phyloP scores from a whole-genome alignment of 2,888 invertebrate species.

The Sympetrum striolatum region DNA sequence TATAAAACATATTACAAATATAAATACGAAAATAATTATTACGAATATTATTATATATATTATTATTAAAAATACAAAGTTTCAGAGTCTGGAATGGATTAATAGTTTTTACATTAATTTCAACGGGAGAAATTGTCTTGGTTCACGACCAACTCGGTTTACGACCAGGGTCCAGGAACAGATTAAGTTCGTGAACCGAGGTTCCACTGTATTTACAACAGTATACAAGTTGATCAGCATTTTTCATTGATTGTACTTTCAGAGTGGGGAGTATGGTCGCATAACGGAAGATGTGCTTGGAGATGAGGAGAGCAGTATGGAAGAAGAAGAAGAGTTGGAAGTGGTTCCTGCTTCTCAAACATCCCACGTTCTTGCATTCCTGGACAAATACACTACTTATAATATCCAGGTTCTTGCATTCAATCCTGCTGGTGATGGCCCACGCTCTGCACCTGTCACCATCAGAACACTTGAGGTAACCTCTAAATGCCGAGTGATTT shows the following conservation, averaged over 20 bases:
- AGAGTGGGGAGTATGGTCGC: constrained; percentile 23
- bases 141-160: no score
- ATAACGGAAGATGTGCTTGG: constrained; percentile 71
- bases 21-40: no score
- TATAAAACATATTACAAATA: no score
- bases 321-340: constrained; percentile 85
- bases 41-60: no score
- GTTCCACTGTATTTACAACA: no score
- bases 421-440: constrained; percentile 97
- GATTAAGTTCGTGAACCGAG: no score
- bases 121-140: no score
- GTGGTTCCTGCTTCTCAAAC: constrained; percentile 87
- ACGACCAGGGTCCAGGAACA: no score
- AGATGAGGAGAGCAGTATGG: constrained; percentile 64
- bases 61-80: no score
- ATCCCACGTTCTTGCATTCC: constrained; percentile 82
- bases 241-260: background rate
- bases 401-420: constrained; percentile 91
- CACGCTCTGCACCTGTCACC: constrained; percentile 79
- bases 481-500: background rate
- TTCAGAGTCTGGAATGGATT: no score
- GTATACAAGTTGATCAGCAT: no score
- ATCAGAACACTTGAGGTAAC: constrained; percentile 76
- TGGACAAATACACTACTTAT: constrained; percentile 92
- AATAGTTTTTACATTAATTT: no score